These are phyloP conservation scores for Sylvia borin DNA, from an alignment of 2,797 vertebrate genomes.

Conservation along the genomic window DNA sequence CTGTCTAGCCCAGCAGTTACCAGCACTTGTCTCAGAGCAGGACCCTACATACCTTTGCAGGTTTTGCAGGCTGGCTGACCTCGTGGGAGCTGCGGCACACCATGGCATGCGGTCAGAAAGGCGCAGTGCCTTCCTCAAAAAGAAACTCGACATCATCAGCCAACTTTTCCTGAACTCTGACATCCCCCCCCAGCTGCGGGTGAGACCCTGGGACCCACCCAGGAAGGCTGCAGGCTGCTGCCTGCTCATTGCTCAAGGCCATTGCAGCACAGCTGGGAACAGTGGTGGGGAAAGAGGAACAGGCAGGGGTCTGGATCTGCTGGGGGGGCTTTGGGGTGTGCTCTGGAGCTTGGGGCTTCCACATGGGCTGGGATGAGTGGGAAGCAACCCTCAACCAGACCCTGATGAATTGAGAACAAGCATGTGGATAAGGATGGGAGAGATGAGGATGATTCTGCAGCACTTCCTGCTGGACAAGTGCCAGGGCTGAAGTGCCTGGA, in stretches of 20 bases:
- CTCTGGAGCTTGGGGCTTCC: not conserved
- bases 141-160: slow-evolving; percentile 69
- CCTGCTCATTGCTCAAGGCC: not conserved
- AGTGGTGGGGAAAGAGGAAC: not conserved
- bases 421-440: not conserved
- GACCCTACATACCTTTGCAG: not conserved
- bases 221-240: not conserved
- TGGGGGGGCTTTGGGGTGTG: not conserved
- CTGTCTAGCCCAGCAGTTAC: not conserved
- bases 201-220: slow-evolving; percentile 12
- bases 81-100: not conserved
- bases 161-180: slow-evolving; percentile 73
- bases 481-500: not conserved
- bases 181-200: slow-evolving; percentile 68
- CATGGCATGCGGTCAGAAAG: slow-evolving; percentile 7
- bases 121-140: slow-evolving; percentile 57
- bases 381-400: not conserved
- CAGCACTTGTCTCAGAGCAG: not conserved
- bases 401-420: not conserved
- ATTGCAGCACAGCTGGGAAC: not conserved
- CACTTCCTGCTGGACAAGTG: not conserved
- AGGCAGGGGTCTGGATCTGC: not conserved
- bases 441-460: not conserved
- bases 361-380: not conserved
- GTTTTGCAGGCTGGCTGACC: slow-evolving; percentile 73